These are phyloP conservation scores for Encarsia formosa DNA, from an alignment of 2,888 invertebrate species.

Conservation along the genomic window DNA sequence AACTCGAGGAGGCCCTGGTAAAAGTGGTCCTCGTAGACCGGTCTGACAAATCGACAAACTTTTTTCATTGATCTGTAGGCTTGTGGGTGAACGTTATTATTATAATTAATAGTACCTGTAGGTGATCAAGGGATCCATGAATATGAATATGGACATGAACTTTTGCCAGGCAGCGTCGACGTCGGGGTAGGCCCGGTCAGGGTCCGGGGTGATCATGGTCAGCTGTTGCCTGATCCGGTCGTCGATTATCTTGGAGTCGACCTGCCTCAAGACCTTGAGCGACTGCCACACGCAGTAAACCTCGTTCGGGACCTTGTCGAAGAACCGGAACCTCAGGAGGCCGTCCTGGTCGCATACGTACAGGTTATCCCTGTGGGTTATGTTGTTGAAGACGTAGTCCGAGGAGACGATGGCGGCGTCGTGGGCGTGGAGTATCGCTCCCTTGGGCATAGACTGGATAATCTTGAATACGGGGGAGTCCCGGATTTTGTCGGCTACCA, in stretches of 20 bases:
- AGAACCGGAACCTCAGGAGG: slow-evolving; percentile 17
- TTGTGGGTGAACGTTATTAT: neutral
- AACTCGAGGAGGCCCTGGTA: slow-evolving; percentile 62
- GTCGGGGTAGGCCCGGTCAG: slow-evolving; percentile 33
- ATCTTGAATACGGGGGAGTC: slow-evolving; percentile 64
- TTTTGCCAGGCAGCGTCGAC: slow-evolving; percentile 27
- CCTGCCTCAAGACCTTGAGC: slow-evolving; percentile 33
- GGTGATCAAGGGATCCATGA: slow-evolving; percentile 24
- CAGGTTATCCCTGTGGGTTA: slow-evolving; percentile 62
- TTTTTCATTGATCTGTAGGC: no score
- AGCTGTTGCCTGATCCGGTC: slow-evolving; percentile 43
- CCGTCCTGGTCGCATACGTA: slow-evolving; percentile 53
- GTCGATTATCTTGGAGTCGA: slow-evolving; percentile 4
- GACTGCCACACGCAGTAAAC: slow-evolving; percentile 38
- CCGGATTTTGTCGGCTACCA: slow-evolving; percentile 57
- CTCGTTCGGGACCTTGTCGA: slow-evolving; percentile 11
- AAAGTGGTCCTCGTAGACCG: slow-evolving; percentile 64
- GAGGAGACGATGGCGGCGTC: slow-evolving; percentile 62
- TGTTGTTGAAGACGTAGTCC: slow-evolving; percentile 58
- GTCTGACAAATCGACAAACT: no score
- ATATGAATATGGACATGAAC: slow-evolving; percentile 24
- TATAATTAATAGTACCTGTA: slow-evolving; percentile 37
- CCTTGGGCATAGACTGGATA: slow-evolving; percentile 70
- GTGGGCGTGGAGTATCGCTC: slow-evolving; percentile 67
- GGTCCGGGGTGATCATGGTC: slow-evolving; percentile 57